phyloP scores from a whole-genome alignment of 2,797 vertebrate genomes.

The Microhierax caerulescens region DNA sequence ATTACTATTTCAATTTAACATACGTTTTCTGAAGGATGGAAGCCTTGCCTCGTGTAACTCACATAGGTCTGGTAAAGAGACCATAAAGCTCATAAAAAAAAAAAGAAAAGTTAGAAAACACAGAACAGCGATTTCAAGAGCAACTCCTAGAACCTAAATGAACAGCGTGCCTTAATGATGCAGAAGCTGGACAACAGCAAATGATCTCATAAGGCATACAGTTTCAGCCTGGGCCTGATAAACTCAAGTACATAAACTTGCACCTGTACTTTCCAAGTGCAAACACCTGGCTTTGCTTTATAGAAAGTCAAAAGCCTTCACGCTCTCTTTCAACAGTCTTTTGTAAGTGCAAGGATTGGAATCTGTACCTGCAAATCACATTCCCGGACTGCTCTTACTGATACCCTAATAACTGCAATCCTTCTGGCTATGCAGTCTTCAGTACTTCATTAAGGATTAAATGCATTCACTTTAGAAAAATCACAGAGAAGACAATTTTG shows the following conservation, averaged over 20 bases:
- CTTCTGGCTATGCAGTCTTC: not conserved
- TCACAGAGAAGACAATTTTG: rapidly evolving
- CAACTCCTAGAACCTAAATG: not conserved
- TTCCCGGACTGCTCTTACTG: not conserved
- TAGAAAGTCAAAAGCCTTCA: not conserved
- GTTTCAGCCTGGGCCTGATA: slow-evolving; percentile 43
- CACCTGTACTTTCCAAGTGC: slow-evolving; percentile 24
- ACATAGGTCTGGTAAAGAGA: not conserved
- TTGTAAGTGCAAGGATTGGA: not conserved
- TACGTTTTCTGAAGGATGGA: slow-evolving; percentile 5
- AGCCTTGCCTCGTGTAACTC: not conserved
- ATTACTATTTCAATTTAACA: not conserved
- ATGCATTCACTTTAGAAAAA: not conserved
- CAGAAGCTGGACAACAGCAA: slow-evolving; percentile 18
- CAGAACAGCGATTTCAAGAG: not conserved
- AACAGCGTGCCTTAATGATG: not conserved
- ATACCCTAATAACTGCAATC: not conserved
- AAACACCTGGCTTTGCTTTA: slow-evolving; percentile 36
- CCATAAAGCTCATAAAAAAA: not conserved
- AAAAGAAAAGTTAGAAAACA: not conserved
- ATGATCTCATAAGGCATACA: not conserved
- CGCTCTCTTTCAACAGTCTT: not conserved
- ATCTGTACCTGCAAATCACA: not conserved
- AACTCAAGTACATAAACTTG: slow-evolving; percentile 15
- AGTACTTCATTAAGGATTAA: not conserved